These are phyloP conservation scores for Tetramorium bicarinatum DNA, from an alignment of 2,888 invertebrate species.

Conservation along the genomic window DNA sequence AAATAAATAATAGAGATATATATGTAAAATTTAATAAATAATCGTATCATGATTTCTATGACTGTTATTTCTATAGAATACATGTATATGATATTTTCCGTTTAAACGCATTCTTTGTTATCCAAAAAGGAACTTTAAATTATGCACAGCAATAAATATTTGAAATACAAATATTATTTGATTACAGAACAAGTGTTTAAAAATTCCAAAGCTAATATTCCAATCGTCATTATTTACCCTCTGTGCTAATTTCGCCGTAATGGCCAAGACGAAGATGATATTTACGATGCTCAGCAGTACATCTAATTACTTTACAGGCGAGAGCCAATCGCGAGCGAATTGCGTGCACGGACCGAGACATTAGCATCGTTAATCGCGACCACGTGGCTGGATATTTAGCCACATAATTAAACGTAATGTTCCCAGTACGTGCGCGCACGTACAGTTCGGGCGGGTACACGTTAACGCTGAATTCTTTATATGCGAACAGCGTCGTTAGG, in stretches of 20 bases:
- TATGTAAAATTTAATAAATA: not conserved
- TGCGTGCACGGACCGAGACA: not conserved
- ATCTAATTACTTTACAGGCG: slow-evolving; percentile 20
- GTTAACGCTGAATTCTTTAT: slow-evolving; percentile 75
- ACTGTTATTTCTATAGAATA: not conserved
- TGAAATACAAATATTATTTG: not conserved
- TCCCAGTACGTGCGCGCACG: slow-evolving; percentile 4
- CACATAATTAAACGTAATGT: slow-evolving; percentile 35
- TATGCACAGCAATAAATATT: not conserved
- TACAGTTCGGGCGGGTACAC: not conserved
- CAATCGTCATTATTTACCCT: not conserved
- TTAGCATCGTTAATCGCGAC: slow-evolving; percentile 42
- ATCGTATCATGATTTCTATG: not conserved
- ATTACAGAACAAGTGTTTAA: not conserved
- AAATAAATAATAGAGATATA: not conserved
- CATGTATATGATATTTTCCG: too few relatives aligned
- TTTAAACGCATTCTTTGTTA: not conserved
- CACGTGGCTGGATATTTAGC: slow-evolving; percentile 5
- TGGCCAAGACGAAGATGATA: slow-evolving; percentile 8
- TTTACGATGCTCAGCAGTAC: slow-evolving; percentile 7
- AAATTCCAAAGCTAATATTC: not conserved
- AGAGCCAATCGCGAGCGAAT: not conserved
- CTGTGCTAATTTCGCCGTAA: not conserved
- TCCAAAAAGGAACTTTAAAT: not conserved
- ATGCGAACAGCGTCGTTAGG: slow-evolving; percentile 73